Conservation (phyloP, 2,888 invertebrate species). For the Philonicus albiceps region DNA sequence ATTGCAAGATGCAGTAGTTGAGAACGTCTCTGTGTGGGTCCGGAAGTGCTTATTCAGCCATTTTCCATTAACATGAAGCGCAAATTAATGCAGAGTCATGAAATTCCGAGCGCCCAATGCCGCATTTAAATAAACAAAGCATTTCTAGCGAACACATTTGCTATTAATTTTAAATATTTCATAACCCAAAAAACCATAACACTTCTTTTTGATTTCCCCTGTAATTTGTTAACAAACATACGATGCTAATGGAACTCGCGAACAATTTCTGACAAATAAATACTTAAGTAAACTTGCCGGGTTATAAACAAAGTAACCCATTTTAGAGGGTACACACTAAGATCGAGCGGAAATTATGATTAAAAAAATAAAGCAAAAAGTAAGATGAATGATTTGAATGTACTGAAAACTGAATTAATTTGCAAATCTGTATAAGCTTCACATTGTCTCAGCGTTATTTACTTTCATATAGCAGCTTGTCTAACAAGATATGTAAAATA, state of each 20-base stretch:
- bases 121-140: not conserved
- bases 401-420: not conserved
- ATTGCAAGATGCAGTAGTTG: not conserved
- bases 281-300: not conserved
- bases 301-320: not conserved
- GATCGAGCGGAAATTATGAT: too few relatives aligned
- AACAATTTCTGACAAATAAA: not conserved
- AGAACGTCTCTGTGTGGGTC: not conserved
- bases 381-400: too few relatives aligned
- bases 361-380: too few relatives aligned
- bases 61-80: conserved; percentile 18
- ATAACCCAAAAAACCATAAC: not conserved
- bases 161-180: not conserved
- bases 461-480: not conserved
- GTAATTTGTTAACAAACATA: not conserved
- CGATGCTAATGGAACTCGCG: not conserved
- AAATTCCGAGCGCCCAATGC: not conserved
- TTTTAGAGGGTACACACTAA: too few relatives aligned
- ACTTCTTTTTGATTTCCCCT: not conserved
- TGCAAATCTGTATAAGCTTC: not conserved
- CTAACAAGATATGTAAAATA: not conserved
- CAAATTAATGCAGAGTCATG: conserved; percentile 25
- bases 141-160: not conserved
- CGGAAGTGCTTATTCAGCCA: not conserved
- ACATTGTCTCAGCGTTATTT: not conserved